These are phyloP conservation scores for Spondyliosoma cantharus DNA, from an alignment of 2,797 vertebrate species.

Conservation along the genomic window DNA sequence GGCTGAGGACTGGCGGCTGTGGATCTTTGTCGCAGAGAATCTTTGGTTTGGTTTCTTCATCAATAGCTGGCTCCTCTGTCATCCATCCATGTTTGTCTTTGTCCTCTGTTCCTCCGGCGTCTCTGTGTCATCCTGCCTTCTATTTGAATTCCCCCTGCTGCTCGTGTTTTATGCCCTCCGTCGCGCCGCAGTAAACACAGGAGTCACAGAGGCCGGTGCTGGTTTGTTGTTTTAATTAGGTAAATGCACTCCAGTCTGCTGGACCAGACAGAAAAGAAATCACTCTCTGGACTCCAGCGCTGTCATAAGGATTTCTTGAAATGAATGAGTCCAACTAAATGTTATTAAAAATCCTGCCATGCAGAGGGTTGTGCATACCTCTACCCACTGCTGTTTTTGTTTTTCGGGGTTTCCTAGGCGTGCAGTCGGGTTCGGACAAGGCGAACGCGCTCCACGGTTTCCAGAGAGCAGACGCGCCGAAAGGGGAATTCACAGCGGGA, in stretches of 20 bases:
- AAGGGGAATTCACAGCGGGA: conserved; percentile 8
- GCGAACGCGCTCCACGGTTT: conserved; percentile 47
- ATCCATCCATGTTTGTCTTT: conserved; percentile 39
- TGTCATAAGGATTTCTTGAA: conserved; percentile 71
- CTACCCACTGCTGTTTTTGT: conserved; percentile 36
- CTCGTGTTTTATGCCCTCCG: conserved; percentile 64
- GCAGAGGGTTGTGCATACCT: conserved; percentile 31
- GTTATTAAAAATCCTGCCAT: conserved; percentile 65
- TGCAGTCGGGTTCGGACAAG: conserved; percentile 37
- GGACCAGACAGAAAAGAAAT: conserved; percentile 73
- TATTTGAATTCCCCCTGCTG: conserved; percentile 57
- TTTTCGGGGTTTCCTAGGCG: conserved; percentile 21
- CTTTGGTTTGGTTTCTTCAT: neutral
- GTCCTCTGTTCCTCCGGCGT: conserved; percentile 42
- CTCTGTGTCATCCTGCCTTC: conserved; percentile 37
- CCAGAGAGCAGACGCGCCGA: conserved; percentile 24
- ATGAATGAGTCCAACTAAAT: conserved; percentile 68
- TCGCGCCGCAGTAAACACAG: conserved; percentile 72
- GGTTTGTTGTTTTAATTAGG: conserved; percentile 78
- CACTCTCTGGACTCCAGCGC: conserved; percentile 65
- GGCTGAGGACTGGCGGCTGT: no score
- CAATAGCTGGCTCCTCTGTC: neutral
- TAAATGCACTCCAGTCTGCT: conserved; percentile 76
- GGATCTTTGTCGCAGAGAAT: no score
- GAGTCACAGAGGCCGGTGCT: conserved; percentile 36